Base-by-base conservation (phyloP, 2,888 invertebrate genomes). In the Limnephilus lunatus region DNA sequence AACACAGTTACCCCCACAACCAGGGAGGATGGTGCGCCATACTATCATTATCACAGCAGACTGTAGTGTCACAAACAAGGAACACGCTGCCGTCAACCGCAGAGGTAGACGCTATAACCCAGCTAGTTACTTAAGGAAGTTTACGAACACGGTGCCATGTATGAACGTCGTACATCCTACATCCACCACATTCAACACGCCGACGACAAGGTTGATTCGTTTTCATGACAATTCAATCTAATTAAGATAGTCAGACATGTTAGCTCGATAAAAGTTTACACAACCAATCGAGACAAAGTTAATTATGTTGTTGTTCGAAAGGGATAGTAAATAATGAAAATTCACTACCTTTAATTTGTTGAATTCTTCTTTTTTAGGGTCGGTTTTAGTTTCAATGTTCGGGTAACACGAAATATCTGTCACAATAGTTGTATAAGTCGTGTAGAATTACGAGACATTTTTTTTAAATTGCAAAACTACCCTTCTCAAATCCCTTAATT, bases 71-170 rank as follows among this genome's bases (percentile, higher is more conserved):
- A 53, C 87, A 87, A 87, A 88, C 88, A 88, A 53, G 19, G 32
- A 68, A 88, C 68, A 53, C 53, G 19, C 88, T 30, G 19, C 35
- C 31, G 32, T 30, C 88, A 88, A 53, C 88, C 88, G 31, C 88
- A 88, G 88, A 88, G 88, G 68, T 68, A 86, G 44, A 48, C 35
- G 25, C 39, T 86, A 88, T 68, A 68, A 68, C 68, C 68, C 68
- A 25, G 48, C 15, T 30, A 88, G 88, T 88, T 88, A 88, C 88
- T 88, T 88, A 88, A 88, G 88, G 80, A 88, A 88, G 88, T 88
- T 86, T 68, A 32, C 88, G 31, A 88, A 88, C 80, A 44, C 25
- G 12, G 31, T 86, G 25, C 86, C 86, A 44, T 44, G 44, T 86
- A 86, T 48, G 86, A 86, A 86, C 86, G 44, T 44, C 44, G 86